These are phyloP conservation scores for Nesoenas mayeri DNA, from an alignment of 2,113 vertebrate genomes.

Conservation along the genomic window DNA sequence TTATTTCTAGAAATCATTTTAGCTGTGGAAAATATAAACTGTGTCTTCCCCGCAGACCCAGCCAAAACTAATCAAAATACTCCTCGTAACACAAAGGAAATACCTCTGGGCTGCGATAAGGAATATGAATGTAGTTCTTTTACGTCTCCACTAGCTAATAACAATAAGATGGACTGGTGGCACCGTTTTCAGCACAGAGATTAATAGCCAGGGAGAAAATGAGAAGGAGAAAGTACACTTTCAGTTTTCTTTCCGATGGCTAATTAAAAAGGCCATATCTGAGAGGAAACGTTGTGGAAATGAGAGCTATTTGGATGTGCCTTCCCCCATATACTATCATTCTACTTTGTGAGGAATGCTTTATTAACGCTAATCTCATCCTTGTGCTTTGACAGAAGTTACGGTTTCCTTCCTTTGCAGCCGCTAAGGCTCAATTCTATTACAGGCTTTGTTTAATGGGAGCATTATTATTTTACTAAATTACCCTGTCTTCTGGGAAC, in stretches of 20 bases:
- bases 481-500: constrained; percentile 70
- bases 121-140: neutral
- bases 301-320: constrained; percentile 56
- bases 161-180: constrained; percentile 35
- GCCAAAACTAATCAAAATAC: constrained; percentile 58
- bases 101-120: constrained; percentile 56
- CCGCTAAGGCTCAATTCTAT: constrained; percentile 58
- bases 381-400: constrained; percentile 69
- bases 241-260: constrained; percentile 66
- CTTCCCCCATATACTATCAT: constrained; percentile 15
- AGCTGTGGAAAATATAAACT: constrained; percentile 42
- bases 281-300: constrained; percentile 65
- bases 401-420: constrained; percentile 69
- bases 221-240: constrained; percentile 54
- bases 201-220: constrained; percentile 4
- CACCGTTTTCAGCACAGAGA: neutral
- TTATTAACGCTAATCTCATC: constrained; percentile 63
- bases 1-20: constrained; percentile 11
- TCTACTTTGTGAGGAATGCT: constrained; percentile 48
- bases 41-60: constrained; percentile 31
- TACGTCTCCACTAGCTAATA: constrained; percentile 10
- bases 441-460: constrained; percentile 56
- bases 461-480: constrained; percentile 65
- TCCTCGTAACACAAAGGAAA: constrained; percentile 51
- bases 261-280: constrained; percentile 60